Evolutionary conservation across 2,113 vertebrate genomes (phyloP), one percentile per base, ranked within the genome.

Genomic region (Pomatorhinus ruficollis): DNA sequence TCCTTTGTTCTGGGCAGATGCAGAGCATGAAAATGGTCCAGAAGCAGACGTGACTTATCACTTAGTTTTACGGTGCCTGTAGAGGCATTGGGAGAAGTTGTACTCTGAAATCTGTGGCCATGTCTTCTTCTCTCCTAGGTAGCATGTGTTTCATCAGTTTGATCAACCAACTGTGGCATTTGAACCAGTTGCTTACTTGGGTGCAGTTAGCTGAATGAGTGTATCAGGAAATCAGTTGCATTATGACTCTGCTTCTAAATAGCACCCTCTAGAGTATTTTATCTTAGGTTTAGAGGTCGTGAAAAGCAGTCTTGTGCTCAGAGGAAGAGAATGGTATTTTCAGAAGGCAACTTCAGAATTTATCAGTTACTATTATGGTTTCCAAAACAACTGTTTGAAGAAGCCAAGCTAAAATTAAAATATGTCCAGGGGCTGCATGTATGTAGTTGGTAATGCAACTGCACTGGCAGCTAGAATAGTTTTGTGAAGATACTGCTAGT

Each of bases 41-140:
- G 45, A 33, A 50, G 10, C 0, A 64, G 39, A 76, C 0, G 2
- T 37, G 12, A 13, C 22, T 69, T 56, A 3, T 7, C 4, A 0
- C 27, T 60, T 31, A 1, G 23, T 80, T 76, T 37, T 68, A 35
- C 2, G 0, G 0, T 64, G 25, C 33, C 39, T 84, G 17, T 35
- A 33, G 86, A 93, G 75, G 10, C 15, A 15, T 4, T 65, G 16
- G 3, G 18, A 15, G 49, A 57, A 69, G 25, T 19, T 83, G 16
- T 35, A 4, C 33, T 77, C 63, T 25, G 24, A 53, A 37, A n/a
- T 44, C 30, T 61, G 1, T 74, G 54, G 39, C 49, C 8, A 0
- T 78, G 33, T 28, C 25, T 65, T 63, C 35, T 61, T 63, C 42
- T 53, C 60, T 86, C 9, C n/a, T 50, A 11, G 9, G 20, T 6